Conservation (phyloP, 2,113 vertebrate species). For the Clarias macrocephalus region DNA sequence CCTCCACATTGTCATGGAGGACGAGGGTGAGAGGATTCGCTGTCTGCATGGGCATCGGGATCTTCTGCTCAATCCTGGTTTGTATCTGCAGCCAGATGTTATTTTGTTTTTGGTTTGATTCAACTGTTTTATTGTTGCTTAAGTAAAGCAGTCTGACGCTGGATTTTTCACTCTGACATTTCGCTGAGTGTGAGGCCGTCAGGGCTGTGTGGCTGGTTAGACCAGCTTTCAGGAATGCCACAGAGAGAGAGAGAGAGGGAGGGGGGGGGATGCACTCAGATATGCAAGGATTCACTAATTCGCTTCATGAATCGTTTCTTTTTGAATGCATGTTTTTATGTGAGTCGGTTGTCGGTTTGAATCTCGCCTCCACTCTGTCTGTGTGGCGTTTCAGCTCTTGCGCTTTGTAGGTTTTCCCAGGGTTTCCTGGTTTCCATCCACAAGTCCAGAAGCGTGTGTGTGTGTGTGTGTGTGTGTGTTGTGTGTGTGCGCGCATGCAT, state of each 20-base stretch:
- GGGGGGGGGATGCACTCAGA: neutral
- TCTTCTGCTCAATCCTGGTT: constrained; percentile 68
- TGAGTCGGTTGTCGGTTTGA: neutral
- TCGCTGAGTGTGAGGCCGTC: constrained; percentile 14
- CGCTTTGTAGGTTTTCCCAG: no score
- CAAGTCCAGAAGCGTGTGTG: no score
- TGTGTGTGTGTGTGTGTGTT: no score
- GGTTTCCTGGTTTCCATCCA: no score
- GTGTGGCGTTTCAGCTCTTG: no score
- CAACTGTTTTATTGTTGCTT: neutral
- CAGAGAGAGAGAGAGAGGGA: neutral
- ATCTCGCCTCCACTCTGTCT: no score
- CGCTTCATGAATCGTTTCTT: neutral
- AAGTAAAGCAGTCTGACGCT: neutral
- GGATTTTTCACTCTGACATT: neutral
- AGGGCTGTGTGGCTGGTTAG: constrained; percentile 64
- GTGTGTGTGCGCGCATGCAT: no score
- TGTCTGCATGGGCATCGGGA: constrained; percentile 71
- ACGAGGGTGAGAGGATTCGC: constrained; percentile 74
- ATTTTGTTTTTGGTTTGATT: neutral
- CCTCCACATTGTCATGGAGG: constrained; percentile 72
- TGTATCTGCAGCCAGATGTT: constrained; percentile 4
- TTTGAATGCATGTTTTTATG: neutral
- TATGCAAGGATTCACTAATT: neutral
- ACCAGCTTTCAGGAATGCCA: constrained; percentile 69